Conservation (phyloP, 2,113 vertebrate species). For the Xyliphius kryptos region DNA sequence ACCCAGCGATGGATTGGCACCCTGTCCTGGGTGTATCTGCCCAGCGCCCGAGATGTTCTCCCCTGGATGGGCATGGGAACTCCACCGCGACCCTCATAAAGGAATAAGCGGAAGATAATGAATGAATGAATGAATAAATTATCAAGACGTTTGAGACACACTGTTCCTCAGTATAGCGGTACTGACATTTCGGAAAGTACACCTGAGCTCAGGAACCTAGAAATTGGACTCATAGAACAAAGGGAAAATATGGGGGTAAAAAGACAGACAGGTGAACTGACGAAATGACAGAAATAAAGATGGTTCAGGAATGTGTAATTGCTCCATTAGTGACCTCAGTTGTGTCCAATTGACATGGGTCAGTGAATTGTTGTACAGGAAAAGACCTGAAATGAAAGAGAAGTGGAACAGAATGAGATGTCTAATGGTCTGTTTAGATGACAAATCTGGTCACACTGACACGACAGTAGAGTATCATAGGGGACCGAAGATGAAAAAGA, state of each 20-base stretch:
- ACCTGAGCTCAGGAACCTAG: background rate
- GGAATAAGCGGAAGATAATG: too few relatives aligned
- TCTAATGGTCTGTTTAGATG: conserved; percentile 58
- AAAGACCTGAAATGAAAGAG: conserved; percentile 37
- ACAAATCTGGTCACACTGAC: conserved; percentile 5
- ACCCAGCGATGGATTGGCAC: too few relatives aligned
- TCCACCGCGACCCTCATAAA: too few relatives aligned
- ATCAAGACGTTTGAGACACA: too few relatives aligned
- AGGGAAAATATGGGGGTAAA: conserved; percentile 40
- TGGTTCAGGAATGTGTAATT: background rate
- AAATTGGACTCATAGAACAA: conserved; percentile 48
- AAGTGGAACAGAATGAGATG: conserved; percentile 46
- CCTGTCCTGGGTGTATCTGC: too few relatives aligned
- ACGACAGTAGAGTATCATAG: background rate
- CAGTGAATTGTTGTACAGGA: conserved; percentile 40
- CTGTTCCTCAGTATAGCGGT: too few relatives aligned
- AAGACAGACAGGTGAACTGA: conserved; percentile 4
- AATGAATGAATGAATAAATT: too few relatives aligned
- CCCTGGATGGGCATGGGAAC: too few relatives aligned
- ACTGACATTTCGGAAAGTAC: too few relatives aligned
- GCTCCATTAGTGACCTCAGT: conserved; percentile 42
- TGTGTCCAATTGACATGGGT: conserved; percentile 52
- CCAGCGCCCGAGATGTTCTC: too few relatives aligned
- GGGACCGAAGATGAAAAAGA: background rate
- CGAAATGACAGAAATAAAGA: conserved; percentile 29